A percentile compares a stretch with the other conserved stretches of the same genome.
These are phyloP conservation scores for Argyrosomus regius DNA, from an alignment of 2,797 vertebrate species.

Conservation along the genomic window DNA sequence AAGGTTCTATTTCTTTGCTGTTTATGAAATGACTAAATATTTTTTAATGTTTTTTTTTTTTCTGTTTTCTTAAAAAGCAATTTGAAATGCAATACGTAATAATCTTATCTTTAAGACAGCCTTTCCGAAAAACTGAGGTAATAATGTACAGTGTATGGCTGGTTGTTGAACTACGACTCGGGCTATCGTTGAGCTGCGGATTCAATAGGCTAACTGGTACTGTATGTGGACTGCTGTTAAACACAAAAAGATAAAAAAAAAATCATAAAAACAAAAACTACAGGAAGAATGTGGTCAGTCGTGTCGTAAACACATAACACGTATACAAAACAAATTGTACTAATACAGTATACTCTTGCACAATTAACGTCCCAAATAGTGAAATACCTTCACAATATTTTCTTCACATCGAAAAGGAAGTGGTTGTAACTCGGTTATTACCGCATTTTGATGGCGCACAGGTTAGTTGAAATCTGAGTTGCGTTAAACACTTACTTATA, in stretches of 20 bases:
- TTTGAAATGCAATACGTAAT: constrained; percentile 87
- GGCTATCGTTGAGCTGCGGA: constrained; percentile 60
- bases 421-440: constrained; percentile 64
- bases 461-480: constrained; percentile 61
- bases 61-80: constrained; percentile 78
- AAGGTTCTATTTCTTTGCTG: constrained; percentile 71
- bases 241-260: constrained; percentile 24
- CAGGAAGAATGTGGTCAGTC: constrained; percentile 68
- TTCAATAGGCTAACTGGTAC: constrained; percentile 67
- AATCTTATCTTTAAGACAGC: constrained; percentile 72
- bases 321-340: constrained; percentile 53
- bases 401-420: constrained; percentile 60
- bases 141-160: constrained; percentile 71
- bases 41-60: constrained; percentile 60
- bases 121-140: constrained; percentile 72
- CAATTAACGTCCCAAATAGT: constrained; percentile 69
- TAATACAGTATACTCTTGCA: constrained; percentile 70
- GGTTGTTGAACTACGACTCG: constrained; percentile 50
- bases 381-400: constrained; percentile 65
- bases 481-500: constrained; percentile 47
- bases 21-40: constrained; percentile 65
- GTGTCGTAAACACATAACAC: constrained; percentile 57
- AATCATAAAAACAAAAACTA: constrained; percentile 44
- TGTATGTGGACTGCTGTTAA: constrained; percentile 75
- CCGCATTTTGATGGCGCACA: constrained; percentile 75